Conservation (phyloP, 2,113 vertebrate genomes). For the Megaleporinus macrocephalus region DNA sequence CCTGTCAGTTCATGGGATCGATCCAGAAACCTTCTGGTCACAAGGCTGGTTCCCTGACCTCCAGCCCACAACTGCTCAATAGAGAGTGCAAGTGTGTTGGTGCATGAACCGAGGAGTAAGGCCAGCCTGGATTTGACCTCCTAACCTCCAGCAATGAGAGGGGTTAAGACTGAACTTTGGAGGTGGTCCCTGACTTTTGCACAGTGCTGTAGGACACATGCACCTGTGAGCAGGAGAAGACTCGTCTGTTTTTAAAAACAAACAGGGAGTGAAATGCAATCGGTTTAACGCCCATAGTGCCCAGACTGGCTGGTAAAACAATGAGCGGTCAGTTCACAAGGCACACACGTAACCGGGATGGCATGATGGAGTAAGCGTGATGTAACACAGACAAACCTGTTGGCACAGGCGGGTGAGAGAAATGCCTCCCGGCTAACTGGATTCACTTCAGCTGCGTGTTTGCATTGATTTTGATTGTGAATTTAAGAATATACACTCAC, state of each 20-base stretch:
- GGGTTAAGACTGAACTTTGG: too few relatives aligned
- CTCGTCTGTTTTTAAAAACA: background rate
- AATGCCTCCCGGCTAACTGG: background rate
- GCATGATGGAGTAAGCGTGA: background rate
- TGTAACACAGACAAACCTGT: slow-evolving; percentile 18
- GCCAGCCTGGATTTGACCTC: too few relatives aligned
- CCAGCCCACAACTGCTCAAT: too few relatives aligned
- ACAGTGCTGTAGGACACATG: too few relatives aligned
- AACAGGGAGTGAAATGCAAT: background rate
- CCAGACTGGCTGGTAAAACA: background rate
- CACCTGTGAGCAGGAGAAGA: too few relatives aligned
- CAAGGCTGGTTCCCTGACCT: too few relatives aligned
- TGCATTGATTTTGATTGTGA: slow-evolving; percentile 22
- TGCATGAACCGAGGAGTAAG: too few relatives aligned
- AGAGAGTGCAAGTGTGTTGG: too few relatives aligned
- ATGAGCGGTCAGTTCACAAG: background rate
- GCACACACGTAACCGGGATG: background rate
- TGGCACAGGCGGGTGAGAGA: slow-evolving; percentile 8
- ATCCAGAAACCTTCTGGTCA: too few relatives aligned
- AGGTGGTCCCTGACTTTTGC: too few relatives aligned
- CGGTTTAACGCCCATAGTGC: background rate
- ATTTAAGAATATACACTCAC: background rate
- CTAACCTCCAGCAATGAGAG: too few relatives aligned
- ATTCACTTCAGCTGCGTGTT: background rate
- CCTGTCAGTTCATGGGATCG: too few relatives aligned